Conservation (phyloP, 2,113 vertebrate species). For the Neodontobutis hainanensis region DNA sequence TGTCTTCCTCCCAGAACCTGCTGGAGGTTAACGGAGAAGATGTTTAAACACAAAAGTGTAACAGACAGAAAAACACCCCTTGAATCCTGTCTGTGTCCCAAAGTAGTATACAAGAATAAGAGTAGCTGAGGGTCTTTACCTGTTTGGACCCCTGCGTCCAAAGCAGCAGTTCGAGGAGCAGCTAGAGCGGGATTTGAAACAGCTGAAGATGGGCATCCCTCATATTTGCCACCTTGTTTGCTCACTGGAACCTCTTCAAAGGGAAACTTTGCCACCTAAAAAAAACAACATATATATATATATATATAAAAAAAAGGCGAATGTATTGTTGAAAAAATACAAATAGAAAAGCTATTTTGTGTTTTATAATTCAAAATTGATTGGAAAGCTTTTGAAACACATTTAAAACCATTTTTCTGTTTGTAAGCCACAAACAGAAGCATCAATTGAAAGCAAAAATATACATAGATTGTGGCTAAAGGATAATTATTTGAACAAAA, state of each 20-base stretch:
- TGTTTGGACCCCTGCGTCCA: conserved; percentile 43
- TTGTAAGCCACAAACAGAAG: conserved; percentile 11
- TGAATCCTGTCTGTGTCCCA: too few relatives aligned
- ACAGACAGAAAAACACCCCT: too few relatives aligned
- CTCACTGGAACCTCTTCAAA: conserved; percentile 87
- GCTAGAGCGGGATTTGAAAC: conserved; percentile 9
- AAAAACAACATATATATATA: conserved; percentile 1
- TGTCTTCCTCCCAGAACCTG: conserved; percentile 70
- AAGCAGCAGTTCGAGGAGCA: conserved; percentile 28
- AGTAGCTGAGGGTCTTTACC: conserved; percentile 16
- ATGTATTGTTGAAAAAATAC: not conserved
- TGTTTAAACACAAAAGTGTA: too few relatives aligned
- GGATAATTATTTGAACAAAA: too few relatives aligned
- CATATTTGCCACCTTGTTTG: conserved; percentile 66
- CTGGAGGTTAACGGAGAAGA: conserved; percentile 23
- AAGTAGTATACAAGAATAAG: too few relatives aligned
- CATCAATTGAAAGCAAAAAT: conserved; percentile 3
- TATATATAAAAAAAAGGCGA: too few relatives aligned
- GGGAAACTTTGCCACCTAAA: conserved; percentile 82
- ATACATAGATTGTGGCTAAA: not conserved
- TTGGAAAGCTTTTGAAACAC: not conserved
- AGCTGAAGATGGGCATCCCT: conserved; percentile 44
- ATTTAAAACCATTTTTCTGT: not conserved
- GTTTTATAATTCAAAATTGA: not conserved
- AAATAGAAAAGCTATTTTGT: conserved; percentile 5